phyloP scores from a whole-genome alignment of 2,888 invertebrate species.

The Agrochola lota region DNA sequence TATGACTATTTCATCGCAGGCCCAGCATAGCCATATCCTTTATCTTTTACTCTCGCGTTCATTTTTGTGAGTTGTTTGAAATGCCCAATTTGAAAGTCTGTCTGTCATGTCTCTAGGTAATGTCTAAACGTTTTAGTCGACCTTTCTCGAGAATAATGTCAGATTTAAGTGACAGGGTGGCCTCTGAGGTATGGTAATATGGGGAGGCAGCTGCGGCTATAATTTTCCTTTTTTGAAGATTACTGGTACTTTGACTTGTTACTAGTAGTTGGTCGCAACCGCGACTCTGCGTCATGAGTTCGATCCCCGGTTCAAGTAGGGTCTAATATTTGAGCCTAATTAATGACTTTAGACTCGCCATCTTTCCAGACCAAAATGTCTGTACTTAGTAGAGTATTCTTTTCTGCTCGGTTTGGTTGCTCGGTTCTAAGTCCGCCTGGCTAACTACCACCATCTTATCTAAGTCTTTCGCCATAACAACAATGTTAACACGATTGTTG shows the following conservation, averaged over 20 bases:
- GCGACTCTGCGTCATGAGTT: background rate
- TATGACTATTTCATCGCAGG: constrained; percentile 55
- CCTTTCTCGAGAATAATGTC: constrained; percentile 43
- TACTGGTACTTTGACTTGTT: background rate
- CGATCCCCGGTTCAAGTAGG: background rate
- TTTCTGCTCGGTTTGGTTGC: no score
- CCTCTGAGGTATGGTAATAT: constrained; percentile 32
- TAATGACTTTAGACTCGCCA: background rate
- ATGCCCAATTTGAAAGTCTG: constrained; percentile 55
- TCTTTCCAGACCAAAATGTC: background rate
- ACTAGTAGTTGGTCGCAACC: background rate
- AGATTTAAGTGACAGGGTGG: constrained; percentile 42
- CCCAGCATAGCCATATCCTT: constrained; percentile 28
- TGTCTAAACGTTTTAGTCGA: constrained; percentile 33
- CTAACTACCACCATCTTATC: no score
- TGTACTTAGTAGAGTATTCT: background rate
- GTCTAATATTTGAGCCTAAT: background rate
- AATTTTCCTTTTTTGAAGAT: constrained; percentile 10
- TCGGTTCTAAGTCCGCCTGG: no score
- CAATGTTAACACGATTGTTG: no score
- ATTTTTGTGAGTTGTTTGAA: constrained; percentile 49
- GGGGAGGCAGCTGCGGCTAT: background rate
- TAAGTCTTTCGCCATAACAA: no score
- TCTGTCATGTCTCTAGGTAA: constrained; percentile 45
- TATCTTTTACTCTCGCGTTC: constrained; percentile 42